phyloP scores from a whole-genome alignment of 2,797 vertebrate genomes.

The Trachops cirrhosus region DNA sequence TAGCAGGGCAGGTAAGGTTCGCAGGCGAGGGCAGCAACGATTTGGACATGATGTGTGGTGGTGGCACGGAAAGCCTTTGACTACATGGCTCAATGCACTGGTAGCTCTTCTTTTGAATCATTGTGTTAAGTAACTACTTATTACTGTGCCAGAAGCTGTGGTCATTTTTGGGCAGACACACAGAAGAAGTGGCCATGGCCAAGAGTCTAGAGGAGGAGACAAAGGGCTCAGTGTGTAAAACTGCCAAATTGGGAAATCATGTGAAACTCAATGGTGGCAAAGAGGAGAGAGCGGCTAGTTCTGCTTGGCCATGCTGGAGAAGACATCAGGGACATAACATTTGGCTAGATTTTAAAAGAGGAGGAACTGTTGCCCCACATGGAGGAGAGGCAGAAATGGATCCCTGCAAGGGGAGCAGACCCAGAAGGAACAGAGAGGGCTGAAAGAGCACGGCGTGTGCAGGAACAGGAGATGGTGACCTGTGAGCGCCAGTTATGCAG shows the following conservation, averaged over 20 bases:
- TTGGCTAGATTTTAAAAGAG: not conserved
- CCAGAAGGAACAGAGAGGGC: not conserved
- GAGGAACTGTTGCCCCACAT: not conserved
- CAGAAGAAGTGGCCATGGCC: not conserved
- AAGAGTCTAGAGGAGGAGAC: not conserved
- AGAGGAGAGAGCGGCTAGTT: not conserved
- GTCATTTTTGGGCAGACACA: not conserved
- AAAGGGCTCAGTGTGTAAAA: not conserved
- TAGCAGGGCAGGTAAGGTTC: not conserved
- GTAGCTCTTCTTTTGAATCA: not conserved
- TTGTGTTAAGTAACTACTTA: not conserved
- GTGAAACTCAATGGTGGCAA: not conserved
- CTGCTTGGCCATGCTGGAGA: not conserved
- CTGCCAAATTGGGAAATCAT: fast-evolving
- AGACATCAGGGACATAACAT: no score
- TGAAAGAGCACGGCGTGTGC: fast-evolving
- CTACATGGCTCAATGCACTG: no score
- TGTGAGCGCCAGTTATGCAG: fast-evolving
- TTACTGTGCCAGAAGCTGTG: not conserved
- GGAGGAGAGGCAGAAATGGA: not conserved
- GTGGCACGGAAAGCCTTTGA: not conserved
- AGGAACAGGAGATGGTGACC: not conserved
- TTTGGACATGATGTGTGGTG: not conserved
- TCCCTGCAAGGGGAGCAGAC: not conserved
- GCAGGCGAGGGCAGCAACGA: fast-evolving